Evolutionary conservation across 2,797 vertebrate species (phyloP).

Genomic region (Philypnodon macrostomus): DNA sequence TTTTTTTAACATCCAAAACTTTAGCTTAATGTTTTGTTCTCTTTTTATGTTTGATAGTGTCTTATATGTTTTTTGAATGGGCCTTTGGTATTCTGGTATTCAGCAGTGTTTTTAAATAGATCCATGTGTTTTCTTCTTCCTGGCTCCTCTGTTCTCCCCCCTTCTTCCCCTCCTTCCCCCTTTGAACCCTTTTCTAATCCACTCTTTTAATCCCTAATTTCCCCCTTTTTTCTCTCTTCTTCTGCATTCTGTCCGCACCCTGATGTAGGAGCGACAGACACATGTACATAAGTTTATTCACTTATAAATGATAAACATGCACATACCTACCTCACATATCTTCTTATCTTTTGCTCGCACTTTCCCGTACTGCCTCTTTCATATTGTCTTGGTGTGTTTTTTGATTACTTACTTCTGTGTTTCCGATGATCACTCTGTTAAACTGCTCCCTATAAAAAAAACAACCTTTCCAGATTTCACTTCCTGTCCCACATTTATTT

Average conservation of each 20-base stretch:
- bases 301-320: slow-evolving; percentile 79
- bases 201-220: slow-evolving; percentile 59
- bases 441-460: slow-evolving; percentile 69
- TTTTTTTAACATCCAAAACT: slow-evolving; percentile 45
- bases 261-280: slow-evolving; percentile 77
- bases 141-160: slow-evolving; percentile 63
- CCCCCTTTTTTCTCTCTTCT: slow-evolving; percentile 46
- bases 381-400: slow-evolving; percentile 74
- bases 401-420: slow-evolving; percentile 60
- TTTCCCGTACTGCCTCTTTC: slow-evolving; percentile 68
- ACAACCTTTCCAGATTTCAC: slow-evolving; percentile 55
- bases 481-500: slow-evolving; percentile 65
- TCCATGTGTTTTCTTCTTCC: slow-evolving; percentile 76
- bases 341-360: slow-evolving; percentile 71
- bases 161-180: slow-evolving; percentile 53
- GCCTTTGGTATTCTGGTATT: slow-evolving; percentile 72
- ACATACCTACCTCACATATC: slow-evolving; percentile 75
- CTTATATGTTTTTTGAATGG: slow-evolving; percentile 64
- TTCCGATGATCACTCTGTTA: slow-evolving; percentile 71
- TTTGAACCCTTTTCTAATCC: slow-evolving; percentile 57
- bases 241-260: slow-evolving; percentile 76
- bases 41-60: slow-evolving; percentile 52
- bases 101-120: slow-evolving; percentile 76
- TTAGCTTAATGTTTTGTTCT: slow-evolving; percentile 23
- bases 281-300: slow-evolving; percentile 79